These are phyloP conservation scores for Phrynocephalus versicolor DNA, from an alignment of 2,113 vertebrate species.

Conservation along the genomic window DNA sequence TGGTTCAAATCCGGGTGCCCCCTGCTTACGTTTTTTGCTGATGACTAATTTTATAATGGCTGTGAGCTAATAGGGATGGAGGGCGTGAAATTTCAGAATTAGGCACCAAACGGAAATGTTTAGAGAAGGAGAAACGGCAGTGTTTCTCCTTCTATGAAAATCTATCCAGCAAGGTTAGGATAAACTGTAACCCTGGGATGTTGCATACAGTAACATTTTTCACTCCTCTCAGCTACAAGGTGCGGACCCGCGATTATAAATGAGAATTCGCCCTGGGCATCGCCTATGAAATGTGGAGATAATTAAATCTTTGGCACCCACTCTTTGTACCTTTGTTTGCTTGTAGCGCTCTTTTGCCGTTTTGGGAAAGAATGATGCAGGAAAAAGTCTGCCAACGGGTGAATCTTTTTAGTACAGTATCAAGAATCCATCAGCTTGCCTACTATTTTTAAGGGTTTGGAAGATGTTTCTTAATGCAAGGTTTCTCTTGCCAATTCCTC, in stretches of 20 bases:
- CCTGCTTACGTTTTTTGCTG: background rate
- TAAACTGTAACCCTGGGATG: fast-evolving
- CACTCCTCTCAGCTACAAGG: background rate
- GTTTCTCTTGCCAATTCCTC: too few species aligned
- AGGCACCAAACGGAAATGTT: background rate
- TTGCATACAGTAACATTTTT: background rate
- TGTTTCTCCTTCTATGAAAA: background rate
- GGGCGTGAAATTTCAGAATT: background rate
- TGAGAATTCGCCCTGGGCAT: too few species aligned
- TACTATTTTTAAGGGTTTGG: too few species aligned
- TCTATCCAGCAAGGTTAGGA: background rate
- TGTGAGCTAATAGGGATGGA: background rate
- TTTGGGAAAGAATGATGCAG: too few species aligned
- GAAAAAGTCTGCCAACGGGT: too few species aligned
- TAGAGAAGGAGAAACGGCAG: background rate
- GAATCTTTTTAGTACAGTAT: too few species aligned
- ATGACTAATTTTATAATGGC: background rate
- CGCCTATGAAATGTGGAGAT: background rate
- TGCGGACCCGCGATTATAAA: too few species aligned
- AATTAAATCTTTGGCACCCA: background rate
- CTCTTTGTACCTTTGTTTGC: background rate
- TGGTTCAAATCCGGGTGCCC: conserved; percentile 44
- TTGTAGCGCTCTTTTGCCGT: too few species aligned
- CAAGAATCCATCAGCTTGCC: too few species aligned
- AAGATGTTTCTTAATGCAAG: too few species aligned